Conservation (phyloP, 2,113 vertebrate species). For the Eulemur macaco region DNA sequence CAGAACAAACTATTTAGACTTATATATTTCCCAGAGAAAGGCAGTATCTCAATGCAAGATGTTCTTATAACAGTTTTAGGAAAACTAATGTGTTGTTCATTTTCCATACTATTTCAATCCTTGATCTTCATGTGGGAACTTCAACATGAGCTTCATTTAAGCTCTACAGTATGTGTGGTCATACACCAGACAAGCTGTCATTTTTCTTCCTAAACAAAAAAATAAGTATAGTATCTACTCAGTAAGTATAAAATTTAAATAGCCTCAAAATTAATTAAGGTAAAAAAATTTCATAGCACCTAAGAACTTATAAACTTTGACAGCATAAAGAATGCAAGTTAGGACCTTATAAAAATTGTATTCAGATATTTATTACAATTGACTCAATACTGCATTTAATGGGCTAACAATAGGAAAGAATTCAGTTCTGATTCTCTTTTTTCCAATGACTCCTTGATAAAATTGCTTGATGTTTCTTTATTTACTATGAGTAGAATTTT, state of each 20-base stretch:
- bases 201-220: not conserved
- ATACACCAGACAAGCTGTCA: not conserved
- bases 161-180: not conserved
- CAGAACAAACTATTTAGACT: not conserved
- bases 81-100: not conserved
- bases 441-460: not conserved
- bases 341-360: not conserved
- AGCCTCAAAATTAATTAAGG: slow-evolving; percentile 15
- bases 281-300: not conserved
- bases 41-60: not conserved
- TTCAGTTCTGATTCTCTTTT: not conserved
- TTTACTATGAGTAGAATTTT: not conserved
- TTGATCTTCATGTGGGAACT: not conserved
- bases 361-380: not conserved
- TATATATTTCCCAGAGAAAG: not conserved
- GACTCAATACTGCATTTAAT: not conserved
- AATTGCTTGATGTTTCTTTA: not conserved
- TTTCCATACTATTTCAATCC: not conserved
- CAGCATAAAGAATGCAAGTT: not conserved
- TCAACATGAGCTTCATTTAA: not conserved
- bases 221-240: not conserved
- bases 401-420: not conserved
- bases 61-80: not conserved
- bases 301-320: not conserved
- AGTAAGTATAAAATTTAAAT: not conserved